Evolutionary conservation across 2,888 invertebrate species (phyloP).

Genomic region (Eremobia ochroleuca): DNA sequence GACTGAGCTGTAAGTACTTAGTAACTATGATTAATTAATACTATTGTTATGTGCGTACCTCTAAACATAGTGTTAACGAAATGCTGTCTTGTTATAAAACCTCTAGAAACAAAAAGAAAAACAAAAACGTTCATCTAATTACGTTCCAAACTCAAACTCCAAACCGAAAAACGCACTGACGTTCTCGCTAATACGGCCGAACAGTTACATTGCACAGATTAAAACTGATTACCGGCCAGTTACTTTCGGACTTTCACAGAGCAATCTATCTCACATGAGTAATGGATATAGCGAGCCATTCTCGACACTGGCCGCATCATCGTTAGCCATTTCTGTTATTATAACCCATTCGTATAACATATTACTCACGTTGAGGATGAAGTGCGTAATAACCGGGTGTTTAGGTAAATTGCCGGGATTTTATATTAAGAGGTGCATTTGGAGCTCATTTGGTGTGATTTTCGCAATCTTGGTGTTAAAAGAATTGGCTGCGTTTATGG

Average conservation of each 20-base stretch:
- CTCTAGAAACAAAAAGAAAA: neutral
- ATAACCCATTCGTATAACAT: slow-evolving; percentile 73
- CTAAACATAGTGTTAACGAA: neutral
- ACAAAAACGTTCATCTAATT: neutral
- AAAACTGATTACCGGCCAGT: slow-evolving; percentile 61
- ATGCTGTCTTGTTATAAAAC: neutral
- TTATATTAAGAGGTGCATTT: slow-evolving; percentile 64
- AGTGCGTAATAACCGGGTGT: slow-evolving; percentile 70
- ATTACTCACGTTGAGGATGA: slow-evolving; percentile 67
- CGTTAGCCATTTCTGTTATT: slow-evolving; percentile 77
- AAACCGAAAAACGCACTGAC: slow-evolving; percentile 35
- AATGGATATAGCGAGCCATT: slow-evolving; percentile 66
- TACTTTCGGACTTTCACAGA: slow-evolving; percentile 71
- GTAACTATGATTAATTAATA: neutral
- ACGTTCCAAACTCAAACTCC: slow-evolving; percentile 20
- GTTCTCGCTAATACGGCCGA: slow-evolving; percentile 58
- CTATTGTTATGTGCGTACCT: neutral
- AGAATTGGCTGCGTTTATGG: slow-evolving; percentile 39
- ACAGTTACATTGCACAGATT: slow-evolving; percentile 64
- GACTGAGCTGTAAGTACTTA: neutral
- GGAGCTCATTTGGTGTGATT: slow-evolving; percentile 53
- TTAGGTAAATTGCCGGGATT: slow-evolving; percentile 70
- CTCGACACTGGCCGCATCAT: slow-evolving; percentile 66
- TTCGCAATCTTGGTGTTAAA: slow-evolving; percentile 54
- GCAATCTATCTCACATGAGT: slow-evolving; percentile 72